Base-by-base conservation (phyloP, 1,140 invertebrate species). In the Lethrus apterus region DNA sequence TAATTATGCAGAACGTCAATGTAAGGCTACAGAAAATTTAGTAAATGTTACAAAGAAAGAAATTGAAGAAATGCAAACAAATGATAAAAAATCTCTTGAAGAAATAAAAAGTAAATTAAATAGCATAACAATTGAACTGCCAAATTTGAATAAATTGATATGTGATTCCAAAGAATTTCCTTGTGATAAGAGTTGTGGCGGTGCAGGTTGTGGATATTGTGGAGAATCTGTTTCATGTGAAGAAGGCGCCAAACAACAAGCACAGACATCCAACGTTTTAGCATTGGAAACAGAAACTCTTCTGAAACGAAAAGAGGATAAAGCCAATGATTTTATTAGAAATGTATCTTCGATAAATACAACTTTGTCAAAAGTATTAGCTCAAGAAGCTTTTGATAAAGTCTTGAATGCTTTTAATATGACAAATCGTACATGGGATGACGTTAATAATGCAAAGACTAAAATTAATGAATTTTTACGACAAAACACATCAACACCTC, bases 171-270 rank as follows among this genome's bases (percentile, higher is more conserved):
- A 74, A 20, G 80, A 89, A 58, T 40, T 33, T 33, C 83, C 84
- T 26, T 98, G 94, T 67, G 91, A 96, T 62, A 65, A 68, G 38
- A 74, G 93, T 20, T 98, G 94, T 71, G 94, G 94, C 21, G 94
- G 94, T 13, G 93, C 91, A 30, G 91, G 90, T 0, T 98, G 94
- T 70, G 83, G 79, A 19, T 80, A 78, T 60, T 98, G 94, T 71
- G 93, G 92, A 38, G 89, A 86, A 9, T 55, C 56, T 4, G 70
- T 93, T 18, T 87, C 89, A 11, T 98, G 94, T 65, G 86, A 89
- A 52, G 70, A 81, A 55, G 93, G 93, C 2, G 89, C 93, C 15
- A 78, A 91, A 3, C 86, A 84, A 2, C 90, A 86, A 60, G 87
- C 91, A 3, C 80, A 84, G 48, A 83, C 84, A 61, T 91, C 93